These are phyloP conservation scores for Clarias laeviceps DNA, from an alignment of 2,797 vertebrate species.

Conservation along the genomic window DNA sequence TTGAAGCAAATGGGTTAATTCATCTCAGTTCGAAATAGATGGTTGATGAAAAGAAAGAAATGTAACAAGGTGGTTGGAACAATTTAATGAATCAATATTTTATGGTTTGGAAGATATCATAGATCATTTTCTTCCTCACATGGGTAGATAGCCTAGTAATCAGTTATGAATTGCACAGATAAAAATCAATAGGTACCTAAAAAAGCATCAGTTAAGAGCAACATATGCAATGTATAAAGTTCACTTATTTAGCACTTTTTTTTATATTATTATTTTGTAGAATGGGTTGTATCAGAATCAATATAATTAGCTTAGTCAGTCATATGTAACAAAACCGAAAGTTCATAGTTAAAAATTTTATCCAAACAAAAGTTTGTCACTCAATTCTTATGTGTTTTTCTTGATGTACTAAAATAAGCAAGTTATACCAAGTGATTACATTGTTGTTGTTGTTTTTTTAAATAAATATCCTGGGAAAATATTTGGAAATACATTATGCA, in stretches of 20 bases:
- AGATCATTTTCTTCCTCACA: neutral
- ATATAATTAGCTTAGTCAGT: neutral
- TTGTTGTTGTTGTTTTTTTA: neutral
- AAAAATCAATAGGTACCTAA: slow-evolving; percentile 9
- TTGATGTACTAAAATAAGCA: neutral
- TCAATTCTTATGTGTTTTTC: neutral
- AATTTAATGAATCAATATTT: neutral
- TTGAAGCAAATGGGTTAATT: neutral
- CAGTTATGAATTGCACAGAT: neutral
- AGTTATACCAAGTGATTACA: neutral
- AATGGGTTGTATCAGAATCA: neutral
- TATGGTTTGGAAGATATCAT: neutral
- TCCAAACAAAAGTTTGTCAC: neutral
- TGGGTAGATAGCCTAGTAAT: neutral
- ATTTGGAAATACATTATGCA: too few species aligned
- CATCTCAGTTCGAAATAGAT: neutral
- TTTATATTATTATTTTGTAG: neutral
- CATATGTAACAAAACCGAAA: neutral
- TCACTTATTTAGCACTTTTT: neutral
- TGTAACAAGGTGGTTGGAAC: neutral
- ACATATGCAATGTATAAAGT: neutral
- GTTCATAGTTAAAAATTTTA: neutral
- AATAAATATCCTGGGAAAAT: neutral
- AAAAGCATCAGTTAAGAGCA: neutral
- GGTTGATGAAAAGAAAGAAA: neutral